Evolutionary conservation across 2,888 invertebrate species (phyloP), one percentile per base, ranked within the genome.

Genomic region (Luperina testacea): DNA sequence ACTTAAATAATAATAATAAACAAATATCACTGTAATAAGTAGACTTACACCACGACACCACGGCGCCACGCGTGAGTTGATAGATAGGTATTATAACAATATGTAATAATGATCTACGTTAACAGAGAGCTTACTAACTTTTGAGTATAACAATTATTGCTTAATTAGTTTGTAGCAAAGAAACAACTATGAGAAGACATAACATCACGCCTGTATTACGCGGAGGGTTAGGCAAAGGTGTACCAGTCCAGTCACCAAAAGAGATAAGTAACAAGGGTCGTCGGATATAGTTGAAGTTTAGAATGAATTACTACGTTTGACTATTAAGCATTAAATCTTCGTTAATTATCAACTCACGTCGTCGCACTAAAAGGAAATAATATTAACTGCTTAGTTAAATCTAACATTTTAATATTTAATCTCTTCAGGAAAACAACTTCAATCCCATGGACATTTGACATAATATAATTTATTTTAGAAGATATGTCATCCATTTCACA

Each of bases 21-120:
- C 69, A 88, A 89, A 88, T 89, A 89, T 89, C 89, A 89, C 89
- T 89, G 87, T 83, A 79, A 83, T 89, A 88, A 89, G 86, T 90
- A 86, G 83, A 87, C 78, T 84, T 81, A 83, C 80, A 86, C 84
- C 80, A 74, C 75, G 78, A 83, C 80, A 86, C 84, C 80, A 74
- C 75, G 78, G 63, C 73, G 67, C 77, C 42, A 48, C 72, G 78
- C 82, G 71, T 70, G 83, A 85, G 86, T 81, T 83, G 87, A 87
- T 80, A 73, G 48, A 78, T 72, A 73, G 48, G 76, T 72, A n/a
- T 11, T 53, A 57, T 61, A 67, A 81, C 68, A 74, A 68, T 65
- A 73, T 75, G 53, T 72, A 61, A 70, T 72, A 72, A 74, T 69
- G 67, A 77, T 80, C 77, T 82, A 83, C 8, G 24, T 48, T 75